Evolutionary conservation across 2,113 vertebrate genomes (phyloP).

Genomic region (Oophaga pumilio): DNA sequence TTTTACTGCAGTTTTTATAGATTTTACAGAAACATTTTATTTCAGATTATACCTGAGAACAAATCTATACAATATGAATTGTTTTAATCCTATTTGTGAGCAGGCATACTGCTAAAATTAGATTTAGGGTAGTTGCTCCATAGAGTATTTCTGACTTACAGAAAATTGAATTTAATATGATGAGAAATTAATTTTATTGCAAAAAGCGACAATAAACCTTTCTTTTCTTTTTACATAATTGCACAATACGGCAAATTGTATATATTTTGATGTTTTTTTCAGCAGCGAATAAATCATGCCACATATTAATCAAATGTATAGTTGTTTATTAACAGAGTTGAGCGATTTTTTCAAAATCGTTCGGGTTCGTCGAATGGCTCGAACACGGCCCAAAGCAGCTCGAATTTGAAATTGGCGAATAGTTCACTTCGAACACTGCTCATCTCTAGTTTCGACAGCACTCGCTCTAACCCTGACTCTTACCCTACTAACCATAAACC

Average conservation of each 20-base stretch:
- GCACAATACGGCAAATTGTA: not conserved
- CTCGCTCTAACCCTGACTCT: too few species aligned
- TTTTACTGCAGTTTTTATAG: conserved; percentile 68
- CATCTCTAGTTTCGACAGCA: too few species aligned
- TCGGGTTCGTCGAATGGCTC: too few species aligned
- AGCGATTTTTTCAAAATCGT: too few species aligned
- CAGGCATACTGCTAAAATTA: conserved; percentile 61
- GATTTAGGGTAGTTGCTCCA: conserved; percentile 64
- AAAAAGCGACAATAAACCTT: conserved; percentile 2
- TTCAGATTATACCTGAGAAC: conserved; percentile 65
- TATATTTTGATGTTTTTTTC: not conserved
- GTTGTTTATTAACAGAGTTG: too few species aligned
- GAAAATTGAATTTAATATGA: conserved; percentile 60
- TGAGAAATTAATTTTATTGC: conserved; percentile 48
- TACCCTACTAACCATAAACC: too few species aligned
- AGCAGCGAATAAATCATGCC: not conserved
- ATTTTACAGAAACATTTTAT: conserved; percentile 70
- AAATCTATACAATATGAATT: conserved; percentile 71
- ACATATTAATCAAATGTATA: not conserved
- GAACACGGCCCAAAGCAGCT: too few species aligned
- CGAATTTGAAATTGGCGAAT: too few species aligned
- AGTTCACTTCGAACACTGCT: too few species aligned
- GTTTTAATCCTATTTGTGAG: conserved; percentile 70
- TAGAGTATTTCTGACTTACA: conserved; percentile 57
- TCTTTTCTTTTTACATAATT: not conserved